A percentile compares a stretch with the other conserved stretches of the same genome.
These are phyloP conservation scores for Drosophila infuscata DNA, from an alignment of 2,888 invertebrate genomes.

Conservation along the genomic window DNA sequence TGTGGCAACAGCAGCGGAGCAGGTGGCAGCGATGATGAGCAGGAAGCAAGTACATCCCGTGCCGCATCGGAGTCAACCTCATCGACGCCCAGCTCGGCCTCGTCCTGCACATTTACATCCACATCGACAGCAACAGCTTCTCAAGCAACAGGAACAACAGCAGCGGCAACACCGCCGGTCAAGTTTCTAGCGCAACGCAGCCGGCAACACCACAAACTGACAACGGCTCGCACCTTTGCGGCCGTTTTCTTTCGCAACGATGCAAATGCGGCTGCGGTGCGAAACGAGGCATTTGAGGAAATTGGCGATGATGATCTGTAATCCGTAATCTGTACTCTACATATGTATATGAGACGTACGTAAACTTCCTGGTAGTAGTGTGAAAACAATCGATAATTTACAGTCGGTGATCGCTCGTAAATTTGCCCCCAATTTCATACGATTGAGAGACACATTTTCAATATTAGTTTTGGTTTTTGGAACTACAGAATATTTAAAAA, in stretches of 20 bases:
- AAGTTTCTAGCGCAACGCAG: constrained; percentile 89
- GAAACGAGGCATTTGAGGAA: constrained; percentile 97
- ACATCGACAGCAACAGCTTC: constrained; percentile 42
- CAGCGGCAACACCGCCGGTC: constrained; percentile 75
- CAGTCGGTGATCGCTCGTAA: background rate
- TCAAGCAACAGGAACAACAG: constrained; percentile 44
- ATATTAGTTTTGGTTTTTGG: background rate
- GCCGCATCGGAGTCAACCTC: constrained; percentile 64
- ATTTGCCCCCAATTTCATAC: background rate
- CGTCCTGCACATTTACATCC: constrained; percentile 57
- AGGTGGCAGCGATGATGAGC: constrained; percentile 63
- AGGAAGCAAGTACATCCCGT: constrained; percentile 62
- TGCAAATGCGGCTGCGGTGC: constrained; percentile 86
- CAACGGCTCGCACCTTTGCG: constrained; percentile 82
- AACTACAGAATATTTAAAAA: background rate
- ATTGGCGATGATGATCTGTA: constrained; percentile 97
- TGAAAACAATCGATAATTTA: constrained; percentile 29
- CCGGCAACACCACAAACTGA: constrained; percentile 86
- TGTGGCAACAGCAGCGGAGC: constrained; percentile 10
- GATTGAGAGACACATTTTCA: background rate
- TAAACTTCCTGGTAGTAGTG: constrained; percentile 29
- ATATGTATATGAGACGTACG: constrained; percentile 19
- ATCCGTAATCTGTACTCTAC: constrained; percentile 48
- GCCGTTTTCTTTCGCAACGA: constrained; percentile 90
- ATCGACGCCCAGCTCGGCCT: constrained; percentile 69